Evolutionary conservation across 2,797 vertebrate genomes (phyloP), one percentile per base, ranked within the genome.

Genomic region (Xerus rutilus): DNA sequence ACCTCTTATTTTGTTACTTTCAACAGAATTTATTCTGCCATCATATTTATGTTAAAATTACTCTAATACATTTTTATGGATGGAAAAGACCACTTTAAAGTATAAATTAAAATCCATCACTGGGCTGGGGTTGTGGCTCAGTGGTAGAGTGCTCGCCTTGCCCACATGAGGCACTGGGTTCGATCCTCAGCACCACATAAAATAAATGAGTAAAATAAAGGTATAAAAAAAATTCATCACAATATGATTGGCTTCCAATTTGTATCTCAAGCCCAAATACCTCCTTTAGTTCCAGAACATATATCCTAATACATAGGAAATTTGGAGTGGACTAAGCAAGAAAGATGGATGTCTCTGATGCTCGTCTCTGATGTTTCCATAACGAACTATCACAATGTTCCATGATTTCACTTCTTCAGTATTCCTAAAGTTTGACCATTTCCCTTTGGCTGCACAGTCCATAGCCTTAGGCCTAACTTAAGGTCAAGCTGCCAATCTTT

Each of bases 1-100:
- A 69, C 45, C 57, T 93, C n/a, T 49, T 97, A 69, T 94, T 96
- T 93, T 94, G 73, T 83, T 95, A 92, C 6, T 57, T 86, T 89
- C 35, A 85, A 39, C 47, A 93, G 76, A 89, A 89, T 28, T 78
- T 82, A 49, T 72, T 96, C 87, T 72, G 17, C 62, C 84, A 79
- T 62, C 13, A 62, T 52, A 64, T 54, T 79, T 89, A 95, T 72
- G 69, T 82, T 89, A 95, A 94, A 95, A 87, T 73, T 73, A 32
- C 25, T 94, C 1, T 93, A 64, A 54, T 83, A 81, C 1, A 73
- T 69, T 87, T 96, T 96, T 77, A 67, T 67, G 65, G 59, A 73
- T 89, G 28, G 39, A 39, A 79, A 86, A n/a, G 17, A 65, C 20
- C 25, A 32, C 52, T 86, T 92, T 69, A 82, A 93, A 93, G 30